Percentiles rank a stretch among this genome's conserved stretches.
Conservation (phyloP, 2,113 vertebrate species). For the Phylloscopus trochilus region DNA sequence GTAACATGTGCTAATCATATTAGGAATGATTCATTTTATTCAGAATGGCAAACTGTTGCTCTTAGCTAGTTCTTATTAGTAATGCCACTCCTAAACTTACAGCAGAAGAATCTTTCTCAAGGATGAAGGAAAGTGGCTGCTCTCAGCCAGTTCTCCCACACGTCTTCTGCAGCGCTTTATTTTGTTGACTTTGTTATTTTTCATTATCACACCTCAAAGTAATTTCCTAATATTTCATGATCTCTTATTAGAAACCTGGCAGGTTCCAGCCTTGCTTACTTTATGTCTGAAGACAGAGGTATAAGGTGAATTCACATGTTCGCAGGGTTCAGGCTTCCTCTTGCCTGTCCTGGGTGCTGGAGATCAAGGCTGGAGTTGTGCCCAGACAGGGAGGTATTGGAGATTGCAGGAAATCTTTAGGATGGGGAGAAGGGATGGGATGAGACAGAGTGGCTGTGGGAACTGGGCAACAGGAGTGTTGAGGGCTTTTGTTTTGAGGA, state of each 20-base stretch:
- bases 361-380: background rate
- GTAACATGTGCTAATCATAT: slow-evolving; percentile 21
- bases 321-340: background rate
- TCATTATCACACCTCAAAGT: background rate
- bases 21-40: slow-evolving; percentile 35
- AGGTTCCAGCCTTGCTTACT: background rate
- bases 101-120: background rate
- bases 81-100: background rate
- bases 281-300: background rate
- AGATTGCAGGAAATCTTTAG: background rate
- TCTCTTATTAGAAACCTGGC: background rate
- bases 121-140: background rate
- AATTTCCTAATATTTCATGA: background rate
- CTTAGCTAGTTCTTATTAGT: background rate
- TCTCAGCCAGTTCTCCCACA: background rate
- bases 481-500: background rate
- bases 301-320: background rate
- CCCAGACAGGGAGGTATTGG: background rate
- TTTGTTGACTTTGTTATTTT: background rate
- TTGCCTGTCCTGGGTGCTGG: background rate
- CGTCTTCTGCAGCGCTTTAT: background rate
- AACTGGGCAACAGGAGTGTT: background rate
- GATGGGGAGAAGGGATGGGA: background rate
- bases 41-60: background rate
- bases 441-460: background rate